These are phyloP conservation scores for Cheumatopsyche charites DNA, from an alignment of 1,140 invertebrate species.

Conservation along the genomic window DNA sequence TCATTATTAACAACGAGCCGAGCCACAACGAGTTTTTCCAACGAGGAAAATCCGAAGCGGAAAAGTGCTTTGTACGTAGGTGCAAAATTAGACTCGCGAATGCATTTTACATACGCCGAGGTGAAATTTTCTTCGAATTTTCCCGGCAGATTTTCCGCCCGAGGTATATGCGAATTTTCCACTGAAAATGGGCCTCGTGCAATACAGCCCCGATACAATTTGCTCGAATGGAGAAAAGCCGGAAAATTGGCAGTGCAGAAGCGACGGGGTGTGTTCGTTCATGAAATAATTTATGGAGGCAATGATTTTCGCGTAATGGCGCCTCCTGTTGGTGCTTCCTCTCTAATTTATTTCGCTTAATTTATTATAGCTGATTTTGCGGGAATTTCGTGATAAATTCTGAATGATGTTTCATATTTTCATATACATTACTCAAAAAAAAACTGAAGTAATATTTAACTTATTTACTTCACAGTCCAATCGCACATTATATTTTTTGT, in stretches of 20 bases:
- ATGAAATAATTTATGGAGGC: constrained; percentile 45
- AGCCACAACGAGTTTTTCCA: too few species aligned
- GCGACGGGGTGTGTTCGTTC: constrained; percentile 17
- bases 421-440: too few species aligned
- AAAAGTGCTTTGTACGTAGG: too few species aligned
- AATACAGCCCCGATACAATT: constrained; percentile 44
- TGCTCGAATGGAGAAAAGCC: constrained; percentile 35
- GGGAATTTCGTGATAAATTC: background rate
- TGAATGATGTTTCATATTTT: background rate
- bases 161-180: background rate
- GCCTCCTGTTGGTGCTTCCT: constrained; percentile 23
- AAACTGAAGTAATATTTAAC: too few species aligned
- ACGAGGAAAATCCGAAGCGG: too few species aligned
- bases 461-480: too few species aligned
- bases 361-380: constrained; percentile 27
- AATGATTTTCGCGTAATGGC: constrained; percentile 45
- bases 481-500: too few species aligned
- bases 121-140: too few species aligned
- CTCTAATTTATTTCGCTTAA: constrained; percentile 30
- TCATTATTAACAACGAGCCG: too few species aligned
- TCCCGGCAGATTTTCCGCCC: constrained; percentile 36
- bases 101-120: constrained; percentile 35
- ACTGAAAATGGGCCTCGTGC: constrained; percentile 9
- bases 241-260: constrained; percentile 19
- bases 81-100: background rate